Base-by-base conservation (phyloP, 2,888 invertebrate genomes). In the Thecocarcelia acutangulata region DNA sequence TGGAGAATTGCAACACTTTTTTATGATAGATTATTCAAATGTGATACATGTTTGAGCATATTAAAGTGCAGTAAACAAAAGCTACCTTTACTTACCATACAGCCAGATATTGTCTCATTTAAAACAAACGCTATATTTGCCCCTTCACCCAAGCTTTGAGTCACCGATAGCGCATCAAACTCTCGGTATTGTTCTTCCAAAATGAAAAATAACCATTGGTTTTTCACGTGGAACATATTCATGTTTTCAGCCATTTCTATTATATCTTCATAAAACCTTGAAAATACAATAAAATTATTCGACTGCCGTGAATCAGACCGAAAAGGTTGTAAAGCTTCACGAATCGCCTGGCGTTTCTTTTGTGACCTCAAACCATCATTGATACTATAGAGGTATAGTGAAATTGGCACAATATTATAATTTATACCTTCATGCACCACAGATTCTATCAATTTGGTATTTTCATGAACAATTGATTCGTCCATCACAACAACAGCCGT, bases 151-250 rank as follows among this genome's bases (percentile, higher is more conserved):
- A 94, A 90, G 83, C 92, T 92, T 50, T 93, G 91, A 24, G 94
- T 92, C 17, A 91, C 91, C 0, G 92, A 90, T 5, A 94, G 87
- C 86, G 94, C 85, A 84, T 87, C 87, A 11, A 85, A 83, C 4
- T 91, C 90, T 3, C 89, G 89, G 0, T 85, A 87, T 73, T 92
- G 90, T 75, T 95, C 94, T 75, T 95, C 94, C 0, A 94, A 92
- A 64, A 96, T 91, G 44, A 96, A 92, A 87, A 95, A 96, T n/a
- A 97, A 88, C 96, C 97, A 97, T 87, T 96, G 96, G 83, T 94
- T 95, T 85, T 91, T 92, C 0, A 95, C 94, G 86, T 94, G 93
- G 0, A 95, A 93, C 92, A 97, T 93, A 44, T 92, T 91, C 63
- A 94, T 89, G 0, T 92, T 91, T 54, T 94, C 93, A 0, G 95